Evolutionary conservation across 1,140 invertebrate genomes (phyloP), one percentile per base, ranked within the genome.

Genomic region (Bacillus rossius): DNA sequence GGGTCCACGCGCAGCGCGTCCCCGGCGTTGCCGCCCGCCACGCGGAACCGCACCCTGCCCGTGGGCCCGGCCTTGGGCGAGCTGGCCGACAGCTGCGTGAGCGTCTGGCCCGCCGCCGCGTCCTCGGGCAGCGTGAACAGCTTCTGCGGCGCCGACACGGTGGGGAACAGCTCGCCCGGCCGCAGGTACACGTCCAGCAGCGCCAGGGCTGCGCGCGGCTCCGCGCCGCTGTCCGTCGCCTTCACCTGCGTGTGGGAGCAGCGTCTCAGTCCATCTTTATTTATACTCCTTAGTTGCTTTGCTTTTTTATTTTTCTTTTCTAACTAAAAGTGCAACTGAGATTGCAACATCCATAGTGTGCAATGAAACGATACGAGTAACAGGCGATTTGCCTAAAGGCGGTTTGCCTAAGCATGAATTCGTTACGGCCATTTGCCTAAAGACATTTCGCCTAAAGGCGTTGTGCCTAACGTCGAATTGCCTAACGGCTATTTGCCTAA

Each of bases 11-110:
- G 81, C 38, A 97, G 82, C 3, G 91, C 89, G 59, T 92, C 85
- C 0, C 88, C 89, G 10, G 94, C 80, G 71, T 97, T 95, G 3
- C 95, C 95, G 8, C 94, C 94, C 16, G 91, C 94, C 63, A 98
- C 91, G 16, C 84, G 84, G 70, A 90, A 98, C 43, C 83, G 79
- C 17, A 94, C 75, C 57, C 82, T 81, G 2, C 84, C 85, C 8
- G 76, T 74, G 3, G 83, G 72, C 1, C 85, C 86, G 51, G 80
- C 79, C 67, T 92, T 92, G 0, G 90, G 87, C 0, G 87, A 87
- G 57, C 81, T 81, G 0, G 87, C 88, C 59, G 75, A 80, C 13
- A 91, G 69, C 65, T 81, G 84, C 5, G 87, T 87, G 25, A 94
- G 82, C 23, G 86, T 68, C 65, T 83, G 82, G 1, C 87, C 87